Base-by-base conservation (phyloP, 2,797 vertebrate species). In the Ctenopoma kingsleyae region DNA sequence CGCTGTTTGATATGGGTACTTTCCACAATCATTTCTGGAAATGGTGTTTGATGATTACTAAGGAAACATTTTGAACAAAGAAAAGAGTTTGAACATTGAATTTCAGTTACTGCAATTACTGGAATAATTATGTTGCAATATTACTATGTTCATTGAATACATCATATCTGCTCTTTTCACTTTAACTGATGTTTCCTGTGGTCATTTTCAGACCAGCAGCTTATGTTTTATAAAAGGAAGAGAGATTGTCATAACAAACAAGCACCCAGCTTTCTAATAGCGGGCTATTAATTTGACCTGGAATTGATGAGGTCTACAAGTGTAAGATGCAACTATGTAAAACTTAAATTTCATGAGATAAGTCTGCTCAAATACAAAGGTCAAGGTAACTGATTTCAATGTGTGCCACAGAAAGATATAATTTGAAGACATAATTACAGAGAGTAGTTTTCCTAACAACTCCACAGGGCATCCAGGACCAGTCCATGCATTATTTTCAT, bases 361-460 rank as follows among this genome's bases (percentile, higher is more conserved):
- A 8, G 35, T 12, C 10, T 36, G 11, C 35, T 12, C 35, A 36
- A 36, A 36, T 36, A 3, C 4, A 36, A 36, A 36, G 9, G 10
- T 36, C 35, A 36, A 35, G 35, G n/a, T 43, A 50, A 56, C 22
- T 36, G 19, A 3, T n/a, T 44, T 44, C 0, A 50, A 48, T 11
- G 13, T 51, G 38, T 36, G 11, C 35, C 9, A 11, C 35, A 36
- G 35, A 36, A 36, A 36, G 35, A 11, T 11, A 36, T 8, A 32
- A 32, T 36, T 36, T 54, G 15, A 67, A 43, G 13, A 46, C 35
- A 51, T 19, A 22, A 30, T 38, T 79, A 23, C 12, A 57, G 27
- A 35, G 5, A 36, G 15, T 8, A 30, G 2, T 48, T 54, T 52
- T 20, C 20, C 22, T 40, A 32, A 44, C 11, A 23, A 36, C 47